Base-by-base conservation (phyloP, 1,140 invertebrate species). In the Elysia chlorotica region DNA sequence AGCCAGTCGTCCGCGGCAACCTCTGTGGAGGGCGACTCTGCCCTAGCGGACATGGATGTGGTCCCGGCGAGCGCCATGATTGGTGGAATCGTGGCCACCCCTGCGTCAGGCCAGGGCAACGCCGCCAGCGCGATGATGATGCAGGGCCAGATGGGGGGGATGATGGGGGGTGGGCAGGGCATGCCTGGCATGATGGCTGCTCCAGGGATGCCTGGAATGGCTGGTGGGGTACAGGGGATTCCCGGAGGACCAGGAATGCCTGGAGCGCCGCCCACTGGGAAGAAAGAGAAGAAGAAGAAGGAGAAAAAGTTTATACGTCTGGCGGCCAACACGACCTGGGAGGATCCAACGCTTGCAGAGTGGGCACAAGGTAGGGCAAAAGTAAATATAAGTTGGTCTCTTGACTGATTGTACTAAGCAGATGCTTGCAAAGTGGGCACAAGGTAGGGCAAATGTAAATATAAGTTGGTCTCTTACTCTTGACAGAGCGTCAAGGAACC, bases 281-380 rank as follows among this genome's bases (percentile, higher is more conserved):
- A 83, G 54, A 84, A 84, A 59, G 85, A 87, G 63, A 90, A 89
- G 76, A 90, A 89, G 77, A 91, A 90, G 83, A 95, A 92, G 85
- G 90, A 91, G 65, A 94, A 93, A 77, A 91, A 93, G 86, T 90
- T 95, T 48, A 91, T 98, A 38, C 89, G 97, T 57, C 94, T 93
- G 78, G 97, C 96, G 5, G 97, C 96, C 41, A 96, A 96, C 2
- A 92, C 93, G 78, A 92, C 93, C 1, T 99, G 97, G 97, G 96
- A 99, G 87, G 97, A 98, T 89, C 89, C 90, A 48, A 95, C 95
- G 0, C 87, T 99, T 30, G 83, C 91, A 19, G 97, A 99, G 81
- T 99, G 96, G 96, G 93, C 95, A 66, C 92, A 94, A 83, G 92
- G 92, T 92, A 81, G 53, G 66, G 57, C 37, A 33, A n/a, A n/a